phyloP scores from a whole-genome alignment of 2,113 vertebrate genomes.

The Neofelis nebulosa region DNA sequence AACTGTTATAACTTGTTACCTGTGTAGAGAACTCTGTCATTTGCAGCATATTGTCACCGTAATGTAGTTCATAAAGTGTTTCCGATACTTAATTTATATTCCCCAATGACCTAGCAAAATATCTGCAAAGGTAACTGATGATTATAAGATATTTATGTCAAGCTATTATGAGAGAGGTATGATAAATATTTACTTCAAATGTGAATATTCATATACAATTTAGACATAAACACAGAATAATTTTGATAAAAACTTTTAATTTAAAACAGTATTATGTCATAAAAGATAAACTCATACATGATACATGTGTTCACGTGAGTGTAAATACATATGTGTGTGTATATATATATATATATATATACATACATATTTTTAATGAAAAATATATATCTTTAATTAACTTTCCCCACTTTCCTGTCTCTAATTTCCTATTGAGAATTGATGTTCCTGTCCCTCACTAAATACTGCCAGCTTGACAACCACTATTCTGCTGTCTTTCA shows the following conservation, averaged over 20 bases:
- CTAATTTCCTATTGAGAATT: slow-evolving; percentile 23
- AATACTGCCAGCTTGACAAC: slow-evolving; percentile 40
- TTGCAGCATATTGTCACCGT: background rate
- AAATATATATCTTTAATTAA: background rate
- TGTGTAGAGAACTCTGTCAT: background rate
- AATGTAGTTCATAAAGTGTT: background rate
- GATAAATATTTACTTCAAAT: background rate
- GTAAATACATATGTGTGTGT: background rate
- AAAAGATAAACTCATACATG: background rate
- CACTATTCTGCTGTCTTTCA: background rate
- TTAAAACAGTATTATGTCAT: background rate
- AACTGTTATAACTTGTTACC: background rate
- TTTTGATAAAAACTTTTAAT: background rate
- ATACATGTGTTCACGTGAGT: background rate
- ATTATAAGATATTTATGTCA: background rate
- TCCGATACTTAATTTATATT: background rate
- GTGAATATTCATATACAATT: background rate
- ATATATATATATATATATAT: too few species aligned
- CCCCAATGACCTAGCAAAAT: background rate
- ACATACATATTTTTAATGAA: background rate
- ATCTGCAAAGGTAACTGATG: background rate
- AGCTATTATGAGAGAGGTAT: background rate
- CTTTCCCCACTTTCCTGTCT: background rate
- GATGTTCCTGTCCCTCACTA: slow-evolving; percentile 12
- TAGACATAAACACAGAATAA: background rate